Evolutionary conservation across 2,113 vertebrate genomes (phyloP).

Genomic region (Vombatus ursinus): DNA sequence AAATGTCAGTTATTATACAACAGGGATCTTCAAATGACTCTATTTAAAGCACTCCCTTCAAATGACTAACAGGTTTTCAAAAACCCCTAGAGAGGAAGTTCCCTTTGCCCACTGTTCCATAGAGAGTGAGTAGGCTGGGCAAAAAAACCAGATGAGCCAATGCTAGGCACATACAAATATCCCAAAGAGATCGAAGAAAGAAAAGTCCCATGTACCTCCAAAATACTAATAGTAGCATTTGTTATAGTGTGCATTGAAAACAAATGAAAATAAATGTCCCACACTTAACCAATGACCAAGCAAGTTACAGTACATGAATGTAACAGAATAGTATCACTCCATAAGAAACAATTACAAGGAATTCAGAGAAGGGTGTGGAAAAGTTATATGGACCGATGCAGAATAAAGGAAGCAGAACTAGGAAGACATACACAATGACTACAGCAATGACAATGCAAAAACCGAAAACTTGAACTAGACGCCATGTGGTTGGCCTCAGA

Average conservation of each 20-base stretch:
- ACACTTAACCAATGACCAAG: not conserved
- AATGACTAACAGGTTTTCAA: constrained; percentile 1
- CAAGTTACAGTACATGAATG: not conserved
- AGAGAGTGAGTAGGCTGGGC: not conserved
- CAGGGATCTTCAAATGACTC: not conserved
- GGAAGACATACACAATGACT: not conserved
- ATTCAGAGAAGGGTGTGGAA: not conserved
- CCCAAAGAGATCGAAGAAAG: not conserved
- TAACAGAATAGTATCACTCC: not conserved
- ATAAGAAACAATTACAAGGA: not conserved
- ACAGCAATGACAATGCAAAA: not conserved
- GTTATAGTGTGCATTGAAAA: not conserved
- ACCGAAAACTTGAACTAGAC: not conserved
- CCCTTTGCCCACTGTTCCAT: not conserved
- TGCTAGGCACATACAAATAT: not conserved
- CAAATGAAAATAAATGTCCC: not conserved
- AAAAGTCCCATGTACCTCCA: not conserved
- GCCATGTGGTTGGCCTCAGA: not conserved
- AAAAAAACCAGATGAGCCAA: not conserved
- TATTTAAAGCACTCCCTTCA: not conserved
- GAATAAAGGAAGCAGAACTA: not conserved
- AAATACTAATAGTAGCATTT: not conserved
- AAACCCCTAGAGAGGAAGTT: not conserved
- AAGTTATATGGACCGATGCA: not conserved
- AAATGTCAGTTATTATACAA: constrained; percentile 2